Base-by-base conservation (phyloP, 2,797 vertebrate species). In the Threskiornis aethiopicus region DNA sequence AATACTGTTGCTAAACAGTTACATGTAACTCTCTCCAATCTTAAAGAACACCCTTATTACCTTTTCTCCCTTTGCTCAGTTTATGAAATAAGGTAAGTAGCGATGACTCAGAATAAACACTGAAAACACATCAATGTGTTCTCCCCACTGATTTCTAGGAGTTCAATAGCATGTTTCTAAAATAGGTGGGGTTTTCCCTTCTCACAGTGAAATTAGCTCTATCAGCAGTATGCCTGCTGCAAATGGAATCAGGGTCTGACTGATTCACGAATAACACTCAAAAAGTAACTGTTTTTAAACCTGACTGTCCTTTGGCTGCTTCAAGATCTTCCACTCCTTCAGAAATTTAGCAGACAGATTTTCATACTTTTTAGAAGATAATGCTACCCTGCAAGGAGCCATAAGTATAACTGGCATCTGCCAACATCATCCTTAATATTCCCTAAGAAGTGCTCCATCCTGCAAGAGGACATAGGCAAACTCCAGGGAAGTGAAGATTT, bases 371-470 rank as follows among this genome's bases (percentile, higher is more conserved):
- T 66, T 51, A 59, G 69, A 94, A 62, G 25, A 64, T 31, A 79
- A 84, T 58, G 29, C 39, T 76, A 31, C 77, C 73, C 54, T 65
- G 59, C 58, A 91, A 91, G 83, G 46, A 87, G 21, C 35, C 39
- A 21, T 37, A 26, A 69, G 20, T 59, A 19, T 57, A 91, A 84
- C 73, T 82, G 73, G 88, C 70, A 91, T 73, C 62, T 93, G 72
- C 93, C 91, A 94, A 90, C 47, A 82, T 87, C 69, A 84, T 51
- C 52, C 16, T 84, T 79, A 86, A 33, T 93, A 91, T 83, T 85
- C 85, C 52, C 6, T 44, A 67, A 89, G 49, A 89, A 94, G 44
- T 47, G 20, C 15, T 87, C 57, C 42, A 51, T 84, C 47, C 73
- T 89, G 69, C 77, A 94, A 70, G 31, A 88, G 13, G 66, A 73